phyloP scores from a whole-genome alignment of 2,888 invertebrate species.

The Meghimatium bilineatum region DNA sequence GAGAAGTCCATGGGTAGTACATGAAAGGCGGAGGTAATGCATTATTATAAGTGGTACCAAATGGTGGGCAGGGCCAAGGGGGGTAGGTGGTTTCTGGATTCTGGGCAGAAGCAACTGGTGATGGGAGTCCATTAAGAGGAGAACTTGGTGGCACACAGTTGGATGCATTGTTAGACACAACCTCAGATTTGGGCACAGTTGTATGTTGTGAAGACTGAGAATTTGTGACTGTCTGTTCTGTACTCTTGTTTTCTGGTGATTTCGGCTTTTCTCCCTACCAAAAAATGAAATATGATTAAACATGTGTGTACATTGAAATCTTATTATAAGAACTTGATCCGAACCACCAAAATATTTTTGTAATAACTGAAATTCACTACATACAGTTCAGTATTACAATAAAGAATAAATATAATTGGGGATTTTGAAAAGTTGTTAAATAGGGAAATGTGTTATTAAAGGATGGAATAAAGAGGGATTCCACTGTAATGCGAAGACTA shows the following conservation, averaged over 20 bases:
- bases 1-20: constrained; percentile 23
- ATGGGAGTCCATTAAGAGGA: background rate
- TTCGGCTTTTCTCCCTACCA: constrained; percentile 51
- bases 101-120: background rate
- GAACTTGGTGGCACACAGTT: background rate
- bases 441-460: too few relatives aligned
- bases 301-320: too few relatives aligned
- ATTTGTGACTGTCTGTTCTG: background rate
- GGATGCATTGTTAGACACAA: background rate
- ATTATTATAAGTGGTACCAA: background rate
- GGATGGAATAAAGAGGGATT: too few relatives aligned
- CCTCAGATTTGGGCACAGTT: constrained; percentile 4
- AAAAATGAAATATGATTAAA: background rate
- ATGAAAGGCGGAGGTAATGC: constrained; percentile 23
- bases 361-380: too few relatives aligned
- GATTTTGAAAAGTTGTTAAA: too few relatives aligned
- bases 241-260: constrained; percentile 9
- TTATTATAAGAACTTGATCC: too few relatives aligned
- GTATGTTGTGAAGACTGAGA: constrained; percentile 6
- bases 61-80: constrained; percentile 6
- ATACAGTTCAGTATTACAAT: too few relatives aligned
- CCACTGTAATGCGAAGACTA: too few relatives aligned
- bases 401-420: too few relatives aligned
- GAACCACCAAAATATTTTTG: too few relatives aligned
- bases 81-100: background rate